A percentile compares a stretch with the other conserved stretches of the same genome.
Evolutionary conservation across 2,888 invertebrate genomes (phyloP).

Genomic region (Pristionchus mayeri): DNA sequence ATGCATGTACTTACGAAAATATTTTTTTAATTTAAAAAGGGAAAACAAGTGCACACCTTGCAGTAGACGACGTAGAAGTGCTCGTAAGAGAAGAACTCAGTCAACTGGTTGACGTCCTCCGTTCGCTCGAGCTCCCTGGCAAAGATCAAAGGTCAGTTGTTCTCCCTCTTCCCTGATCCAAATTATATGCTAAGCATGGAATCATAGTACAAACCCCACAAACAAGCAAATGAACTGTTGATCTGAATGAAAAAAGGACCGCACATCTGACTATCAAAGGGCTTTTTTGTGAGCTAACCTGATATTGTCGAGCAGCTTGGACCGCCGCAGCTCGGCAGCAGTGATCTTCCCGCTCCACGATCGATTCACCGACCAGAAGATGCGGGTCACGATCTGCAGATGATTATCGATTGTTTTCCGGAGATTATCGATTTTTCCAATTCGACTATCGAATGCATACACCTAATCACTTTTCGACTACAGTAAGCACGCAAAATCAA

Average conservation of each 20-base stretch:
- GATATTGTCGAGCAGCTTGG: slow-evolving; percentile 82
- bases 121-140: slow-evolving; percentile 17
- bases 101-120: slow-evolving; percentile 80
- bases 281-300: no score
- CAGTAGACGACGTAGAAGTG: slow-evolving; percentile 99
- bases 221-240: no score
- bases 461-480: neutral
- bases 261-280: no score
- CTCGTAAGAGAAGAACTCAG: slow-evolving; percentile 90
- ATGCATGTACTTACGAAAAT: neutral
- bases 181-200: no score
- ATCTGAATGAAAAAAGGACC: no score
- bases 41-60: no score
- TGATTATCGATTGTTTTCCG: no score
- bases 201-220: no score
- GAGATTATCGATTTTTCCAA: neutral
- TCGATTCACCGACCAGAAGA: slow-evolving; percentile 96
- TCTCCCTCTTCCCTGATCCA: no score
- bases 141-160: neutral
- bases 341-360: slow-evolving; percentile 96
- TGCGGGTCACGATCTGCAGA: slow-evolving; percentile 92
- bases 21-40: no score
- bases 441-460: neutral
- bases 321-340: slow-evolving; percentile 89
- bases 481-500: neutral